Conservation (phyloP, 2,888 invertebrate genomes). For the Nasonia oneida region DNA sequence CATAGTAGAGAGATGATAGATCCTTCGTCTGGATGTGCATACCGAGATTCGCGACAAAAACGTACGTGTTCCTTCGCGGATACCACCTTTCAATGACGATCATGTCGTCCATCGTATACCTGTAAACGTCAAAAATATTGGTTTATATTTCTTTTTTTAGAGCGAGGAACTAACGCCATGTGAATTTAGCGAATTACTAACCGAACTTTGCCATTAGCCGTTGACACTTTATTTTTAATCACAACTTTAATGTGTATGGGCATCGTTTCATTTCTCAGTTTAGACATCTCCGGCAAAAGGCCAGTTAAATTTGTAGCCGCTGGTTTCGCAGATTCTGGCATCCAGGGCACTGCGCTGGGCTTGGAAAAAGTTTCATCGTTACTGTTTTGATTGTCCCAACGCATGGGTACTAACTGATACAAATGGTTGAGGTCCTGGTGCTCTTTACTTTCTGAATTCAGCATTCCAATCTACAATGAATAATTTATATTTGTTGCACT, state of each 20-base stretch:
- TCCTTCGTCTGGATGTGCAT: slow-evolving; percentile 83
- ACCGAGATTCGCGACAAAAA: slow-evolving; percentile 88
- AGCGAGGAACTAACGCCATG: neutral
- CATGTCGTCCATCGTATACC: slow-evolving; percentile 83
- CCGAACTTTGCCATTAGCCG: slow-evolving; percentile 85
- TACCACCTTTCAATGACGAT: slow-evolving; percentile 89
- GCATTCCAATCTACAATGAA: slow-evolving; percentile 71
- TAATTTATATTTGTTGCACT: neutral
- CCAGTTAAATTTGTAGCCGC: slow-evolving; percentile 80
- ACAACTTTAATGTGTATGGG: slow-evolving; percentile 88
- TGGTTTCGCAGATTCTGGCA: slow-evolving; percentile 80
- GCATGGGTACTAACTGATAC: slow-evolving; percentile 87
- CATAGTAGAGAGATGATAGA: slow-evolving; percentile 88
- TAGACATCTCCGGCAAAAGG: slow-evolving; percentile 82
- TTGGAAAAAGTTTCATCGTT: slow-evolving; percentile 43
- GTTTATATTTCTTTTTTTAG: neutral
- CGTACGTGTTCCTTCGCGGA: slow-evolving; percentile 88
- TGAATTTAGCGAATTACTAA: slow-evolving; percentile 63
- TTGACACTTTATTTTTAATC: slow-evolving; percentile 83
- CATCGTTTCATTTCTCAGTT: slow-evolving; percentile 83
- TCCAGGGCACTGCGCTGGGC: slow-evolving; percentile 81
- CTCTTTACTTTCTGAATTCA: slow-evolving; percentile 73
- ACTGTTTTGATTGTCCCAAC: slow-evolving; percentile 80
- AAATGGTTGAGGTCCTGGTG: slow-evolving; percentile 79
- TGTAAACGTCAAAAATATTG: slow-evolving; percentile 58